phyloP scores from a whole-genome alignment of 2,113 vertebrate genomes.

The Otus sunia region DNA sequence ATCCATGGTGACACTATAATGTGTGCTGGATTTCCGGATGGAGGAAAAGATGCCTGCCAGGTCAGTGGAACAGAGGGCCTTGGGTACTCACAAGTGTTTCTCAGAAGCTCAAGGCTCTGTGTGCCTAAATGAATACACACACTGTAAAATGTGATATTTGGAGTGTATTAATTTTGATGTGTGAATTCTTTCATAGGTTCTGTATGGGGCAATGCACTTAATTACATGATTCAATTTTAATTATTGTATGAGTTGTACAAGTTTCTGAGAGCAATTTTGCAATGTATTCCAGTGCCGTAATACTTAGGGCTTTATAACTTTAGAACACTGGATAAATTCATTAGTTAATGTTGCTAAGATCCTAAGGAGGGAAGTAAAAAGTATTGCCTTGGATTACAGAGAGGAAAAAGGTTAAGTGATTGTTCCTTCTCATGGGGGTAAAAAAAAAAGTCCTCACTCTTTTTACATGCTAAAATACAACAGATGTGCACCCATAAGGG shows the following conservation, averaged over 20 bases:
- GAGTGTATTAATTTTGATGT: neutral
- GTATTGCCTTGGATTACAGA: neutral
- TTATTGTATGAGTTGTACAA: neutral
- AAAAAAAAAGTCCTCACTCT: neutral
- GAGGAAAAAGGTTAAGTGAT: neutral
- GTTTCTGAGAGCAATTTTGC: neutral
- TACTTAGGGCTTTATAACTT: neutral
- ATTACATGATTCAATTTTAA: neutral
- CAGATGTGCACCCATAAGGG: neutral
- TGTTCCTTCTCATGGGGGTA: neutral
- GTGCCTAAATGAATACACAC: neutral
- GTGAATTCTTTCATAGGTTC: neutral
- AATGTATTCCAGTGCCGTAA: neutral
- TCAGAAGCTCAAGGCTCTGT: neutral
- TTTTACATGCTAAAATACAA: neutral
- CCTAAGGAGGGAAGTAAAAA: neutral
- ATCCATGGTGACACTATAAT: conserved; percentile 71
- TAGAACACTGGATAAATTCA: neutral
- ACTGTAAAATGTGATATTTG: neutral
- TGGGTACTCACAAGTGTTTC: neutral
- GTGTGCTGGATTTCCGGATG: conserved; percentile 85
- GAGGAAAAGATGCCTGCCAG: conserved; percentile 87
- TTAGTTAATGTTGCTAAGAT: neutral
- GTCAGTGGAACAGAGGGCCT: conserved; percentile 52
- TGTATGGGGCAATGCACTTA: neutral